phyloP scores from a whole-genome alignment of 2,797 vertebrate species.

The Sebastes itinus region DNA sequence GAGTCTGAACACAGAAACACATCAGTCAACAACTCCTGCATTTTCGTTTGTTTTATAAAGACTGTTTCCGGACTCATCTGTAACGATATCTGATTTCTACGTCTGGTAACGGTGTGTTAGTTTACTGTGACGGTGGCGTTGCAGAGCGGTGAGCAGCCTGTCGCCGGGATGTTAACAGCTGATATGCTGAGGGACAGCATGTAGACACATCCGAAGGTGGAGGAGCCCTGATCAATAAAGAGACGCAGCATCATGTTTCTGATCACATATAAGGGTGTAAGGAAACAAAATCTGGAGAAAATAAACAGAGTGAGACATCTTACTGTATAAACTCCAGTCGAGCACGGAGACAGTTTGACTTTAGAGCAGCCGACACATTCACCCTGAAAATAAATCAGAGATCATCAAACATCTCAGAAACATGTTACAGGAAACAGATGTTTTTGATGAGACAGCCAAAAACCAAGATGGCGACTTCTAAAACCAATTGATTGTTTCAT shows the following conservation, averaged over 20 bases:
- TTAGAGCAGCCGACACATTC: slow-evolving; percentile 54
- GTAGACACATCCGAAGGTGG: slow-evolving; percentile 71
- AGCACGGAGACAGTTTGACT: slow-evolving; percentile 21
- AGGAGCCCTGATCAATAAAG: slow-evolving; percentile 61
- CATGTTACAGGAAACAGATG: neutral
- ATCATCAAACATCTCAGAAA: neutral
- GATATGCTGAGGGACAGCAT: neutral
- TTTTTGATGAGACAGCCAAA: neutral
- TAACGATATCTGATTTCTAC: neutral
- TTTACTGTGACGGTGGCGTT: slow-evolving; percentile 75
- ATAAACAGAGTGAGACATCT: slow-evolving; percentile 33
- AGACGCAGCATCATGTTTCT: neutral
- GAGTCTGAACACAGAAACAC: slow-evolving; percentile 74
- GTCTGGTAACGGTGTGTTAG: neutral
- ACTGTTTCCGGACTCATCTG: neutral
- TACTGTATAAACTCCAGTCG: slow-evolving; percentile 63
- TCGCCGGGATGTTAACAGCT: neutral
- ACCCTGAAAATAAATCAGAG: slow-evolving; percentile 37
- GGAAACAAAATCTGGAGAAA: neutral
- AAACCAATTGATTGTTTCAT: too few relatives aligned
- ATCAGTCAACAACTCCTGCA: neutral
- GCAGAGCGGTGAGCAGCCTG: slow-evolving; percentile 78
- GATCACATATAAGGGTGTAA: neutral
- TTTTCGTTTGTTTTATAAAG: neutral
- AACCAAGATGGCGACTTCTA: too few relatives aligned